Conservation (phyloP, 2,113 vertebrate species). For the Polyodon spathula region DNA sequence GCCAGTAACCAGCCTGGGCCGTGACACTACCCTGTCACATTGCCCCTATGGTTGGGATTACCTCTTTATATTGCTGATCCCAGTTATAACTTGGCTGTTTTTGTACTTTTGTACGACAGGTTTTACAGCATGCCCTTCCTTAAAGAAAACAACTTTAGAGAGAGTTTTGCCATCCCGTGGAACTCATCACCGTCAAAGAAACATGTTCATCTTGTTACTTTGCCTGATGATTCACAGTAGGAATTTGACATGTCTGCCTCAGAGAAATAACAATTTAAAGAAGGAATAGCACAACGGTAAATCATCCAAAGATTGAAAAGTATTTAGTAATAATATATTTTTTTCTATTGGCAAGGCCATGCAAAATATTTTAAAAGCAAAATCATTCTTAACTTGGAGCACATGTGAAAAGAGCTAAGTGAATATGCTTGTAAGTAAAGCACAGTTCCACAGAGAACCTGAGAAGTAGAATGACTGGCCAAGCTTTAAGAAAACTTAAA, state of each 20-base stretch:
- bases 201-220: background rate
- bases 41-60: too few relatives aligned
- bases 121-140: background rate
- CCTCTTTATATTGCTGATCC: too few relatives aligned
- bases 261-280: background rate
- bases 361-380: background rate
- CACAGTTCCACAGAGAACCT: background rate
- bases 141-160: background rate
- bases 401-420: too few relatives aligned
- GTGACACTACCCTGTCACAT: too few relatives aligned
- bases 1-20: too few relatives aligned
- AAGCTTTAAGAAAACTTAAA: background rate
- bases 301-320: background rate
- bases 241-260: conserved; percentile 5
- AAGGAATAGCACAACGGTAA: background rate
- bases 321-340: background rate
- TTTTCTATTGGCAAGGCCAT: background rate
- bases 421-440: too few relatives aligned
- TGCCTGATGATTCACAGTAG: background rate
- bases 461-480: background rate
- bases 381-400: background rate
- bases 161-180: background rate
- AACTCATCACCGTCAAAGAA: conserved; percentile 1
- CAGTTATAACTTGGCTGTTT: background rate
- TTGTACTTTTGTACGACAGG: background rate